A percentile compares a stretch with the other conserved stretches of the same genome.
Conservation (phyloP, 2,113 vertebrate genomes). For the Leptobrachium ailaonicum region DNA sequence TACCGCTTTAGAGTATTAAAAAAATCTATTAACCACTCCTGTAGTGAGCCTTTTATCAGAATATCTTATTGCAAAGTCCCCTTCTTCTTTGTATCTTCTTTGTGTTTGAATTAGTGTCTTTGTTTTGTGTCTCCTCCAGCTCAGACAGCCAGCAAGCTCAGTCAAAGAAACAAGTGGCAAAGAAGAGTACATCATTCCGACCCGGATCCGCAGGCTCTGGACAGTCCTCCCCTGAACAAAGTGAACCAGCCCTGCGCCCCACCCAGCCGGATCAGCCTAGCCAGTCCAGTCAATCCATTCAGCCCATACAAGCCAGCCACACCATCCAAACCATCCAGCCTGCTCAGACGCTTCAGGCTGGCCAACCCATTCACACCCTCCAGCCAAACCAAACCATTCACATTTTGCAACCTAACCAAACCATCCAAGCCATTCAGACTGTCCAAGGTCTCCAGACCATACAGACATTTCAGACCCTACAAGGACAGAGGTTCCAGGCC, state of each 20-base stretch:
- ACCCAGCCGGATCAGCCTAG: not conserved
- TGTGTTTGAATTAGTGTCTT: no score
- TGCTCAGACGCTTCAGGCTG: not conserved
- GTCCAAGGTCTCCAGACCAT: constrained; percentile 6
- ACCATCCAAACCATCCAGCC: not conserved
- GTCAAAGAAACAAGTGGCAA: constrained; percentile 89
- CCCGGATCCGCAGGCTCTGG: constrained; percentile 70
- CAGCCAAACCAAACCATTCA: constrained; percentile 22
- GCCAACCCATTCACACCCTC: not conserved
- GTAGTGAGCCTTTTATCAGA: no score
- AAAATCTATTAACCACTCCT: no score
- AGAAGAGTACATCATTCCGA: constrained; percentile 90
- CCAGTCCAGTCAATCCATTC: not conserved
- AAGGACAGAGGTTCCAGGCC: not conserved
- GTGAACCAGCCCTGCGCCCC: constrained; percentile 34
- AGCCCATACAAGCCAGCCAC: not conserved
- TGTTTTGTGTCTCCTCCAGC: constrained; percentile 54
- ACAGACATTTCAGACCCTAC: not conserved
- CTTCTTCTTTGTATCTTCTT: no score
- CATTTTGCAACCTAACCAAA: constrained; percentile 13
- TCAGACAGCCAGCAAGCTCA: constrained; percentile 72
- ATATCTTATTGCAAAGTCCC: no score
- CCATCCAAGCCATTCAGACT: constrained; percentile 7
- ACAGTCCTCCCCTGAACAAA: constrained; percentile 58
- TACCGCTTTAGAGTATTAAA: no score